Evolutionary conservation across 2,113 vertebrate genomes (phyloP), one percentile per base, ranked within the genome.

Genomic region (Ceyx margarethae): DNA sequence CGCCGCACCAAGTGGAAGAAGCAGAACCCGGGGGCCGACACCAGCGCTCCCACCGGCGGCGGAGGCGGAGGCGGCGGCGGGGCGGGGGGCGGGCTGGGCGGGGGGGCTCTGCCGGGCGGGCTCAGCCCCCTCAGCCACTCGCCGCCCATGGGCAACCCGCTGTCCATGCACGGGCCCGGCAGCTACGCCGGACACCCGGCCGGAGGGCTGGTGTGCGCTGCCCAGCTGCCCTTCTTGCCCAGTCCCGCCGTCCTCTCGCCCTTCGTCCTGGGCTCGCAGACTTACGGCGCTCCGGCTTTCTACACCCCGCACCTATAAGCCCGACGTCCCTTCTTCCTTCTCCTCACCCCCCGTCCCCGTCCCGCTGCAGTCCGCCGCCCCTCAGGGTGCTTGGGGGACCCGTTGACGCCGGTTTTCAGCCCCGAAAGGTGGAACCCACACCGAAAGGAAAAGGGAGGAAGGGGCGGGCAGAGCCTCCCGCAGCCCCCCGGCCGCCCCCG

Each of bases 1-100:
- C 99, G 99, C 77, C 98, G 99, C 92, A 99, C 99, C 95, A 99
- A 99, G 93, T 99, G 99, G 99, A 99, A 99, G 98, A 99, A 99
- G 93, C 99, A 99, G 94, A 98, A 99, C 94, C 98, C 99, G 0
- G 98, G 98, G 4, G 98, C 98, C 11, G 98, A 98, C 80, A 99
- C 99, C 3, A 99, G 98, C 15, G 98, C 98, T 23, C 83, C 83
- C 31, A 86, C 98, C 98, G 11, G 98, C 98, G 3, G 97, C 2
- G 96, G 97, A 2, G 96, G 97, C 2, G 95, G 96, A 18, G 92
- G 86, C 3, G 96, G 89, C 2, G 96, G 98, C 4, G 97, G 96
- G 14, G 95, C 96, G 1, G 97, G 97, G 3, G 97, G 97, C 0
- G 66, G 95, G 3, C 96, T 97, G 21, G 95, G 94, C 13, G 85